A percentile compares a stretch with the other conserved stretches of the same genome.
These are phyloP conservation scores for Amphipoea oculea DNA, from an alignment of 2,888 invertebrate genomes.

Conservation along the genomic window DNA sequence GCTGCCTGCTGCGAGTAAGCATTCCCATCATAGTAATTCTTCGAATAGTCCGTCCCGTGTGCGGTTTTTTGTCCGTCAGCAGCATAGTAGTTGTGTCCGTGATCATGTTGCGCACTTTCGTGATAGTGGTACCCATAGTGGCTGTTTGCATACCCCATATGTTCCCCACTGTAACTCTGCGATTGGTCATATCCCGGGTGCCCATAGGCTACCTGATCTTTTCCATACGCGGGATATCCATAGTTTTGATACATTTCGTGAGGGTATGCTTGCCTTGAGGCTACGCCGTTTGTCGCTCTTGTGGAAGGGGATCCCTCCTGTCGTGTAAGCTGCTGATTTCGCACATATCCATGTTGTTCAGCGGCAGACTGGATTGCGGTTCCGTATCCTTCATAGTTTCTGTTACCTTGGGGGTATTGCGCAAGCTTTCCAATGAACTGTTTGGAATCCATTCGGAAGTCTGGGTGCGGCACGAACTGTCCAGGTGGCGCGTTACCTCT, in stretches of 20 bases:
- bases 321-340: slow-evolving; percentile 83
- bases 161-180: slow-evolving; percentile 85
- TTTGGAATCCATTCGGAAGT: slow-evolving; percentile 89
- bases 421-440: slow-evolving; percentile 87
- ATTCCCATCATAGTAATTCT: slow-evolving; percentile 87
- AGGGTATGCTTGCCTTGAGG: slow-evolving; percentile 83
- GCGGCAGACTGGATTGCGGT: slow-evolving; percentile 78
- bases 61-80: slow-evolving; percentile 88
- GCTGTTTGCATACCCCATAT: slow-evolving; percentile 86
- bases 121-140: slow-evolving; percentile 90
- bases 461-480: slow-evolving; percentile 88
- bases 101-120: slow-evolving; percentile 84
- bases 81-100: slow-evolving; percentile 85
- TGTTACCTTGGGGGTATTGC: slow-evolving; percentile 86
- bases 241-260: slow-evolving; percentile 90
- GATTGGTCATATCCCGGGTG: slow-evolving; percentile 90
- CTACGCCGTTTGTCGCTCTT: slow-evolving; percentile 84
- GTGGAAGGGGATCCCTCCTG: slow-evolving; percentile 82
- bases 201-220: slow-evolving; percentile 89
- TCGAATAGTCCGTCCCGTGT: slow-evolving; percentile 88
- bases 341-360: slow-evolving; percentile 87
- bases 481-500: slow-evolving; percentile 89
- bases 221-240: slow-evolving; percentile 89
- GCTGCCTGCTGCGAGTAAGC: slow-evolving; percentile 83
- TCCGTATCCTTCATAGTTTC: slow-evolving; percentile 83